Evolutionary conservation across 2,888 invertebrate genomes (phyloP), one percentile per base, ranked within the genome.

Genomic region (Tinea semifulvella): DNA sequence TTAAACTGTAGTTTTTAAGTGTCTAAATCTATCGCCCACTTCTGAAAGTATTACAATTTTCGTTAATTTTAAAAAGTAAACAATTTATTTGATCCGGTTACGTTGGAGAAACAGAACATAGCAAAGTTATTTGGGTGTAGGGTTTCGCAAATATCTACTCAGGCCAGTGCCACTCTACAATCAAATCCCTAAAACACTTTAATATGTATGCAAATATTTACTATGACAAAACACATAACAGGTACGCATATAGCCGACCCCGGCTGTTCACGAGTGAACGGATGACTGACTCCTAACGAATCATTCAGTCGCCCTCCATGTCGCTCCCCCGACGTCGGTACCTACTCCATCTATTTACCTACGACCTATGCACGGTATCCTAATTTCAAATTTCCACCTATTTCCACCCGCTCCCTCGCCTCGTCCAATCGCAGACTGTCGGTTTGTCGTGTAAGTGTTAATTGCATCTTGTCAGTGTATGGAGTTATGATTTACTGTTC

Each of bases 181-280:
- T 38, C 38, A 38, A 40, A 40, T 40, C 40, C 22, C 16, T 62
- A 69, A 73, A 36, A 36, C 36, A 18, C 18, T 36, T 36, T 36
- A 36, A 36, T 74, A 74, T 73, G 63, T 72, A 77, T 76, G 77
- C 79, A 77, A 79, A 79, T 77, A 74, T 75, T 72, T 65, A 73
- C 62, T 66, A 70, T 70, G 20, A 45, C 62, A 60, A 53, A 56
- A 63, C 63, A 71, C 60, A 75, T 75, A 73, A 60, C 71, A 68
- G 73, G 72, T 68, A 66, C 61, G 28, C 56, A 63, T 60, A 61
- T 61, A 64, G 57, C 57, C 70, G 65, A 64, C 68, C 68, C 71
- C 59, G 44, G 3, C 27, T 22, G 71, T 71, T 73, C 73, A 69
- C 75, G 69, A 62, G 52, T 74, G 76, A 72, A 74, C 69, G 76